Evolutionary conservation across 2,797 vertebrate genomes (phyloP).

Genomic region (Sus cebifrons): DNA sequence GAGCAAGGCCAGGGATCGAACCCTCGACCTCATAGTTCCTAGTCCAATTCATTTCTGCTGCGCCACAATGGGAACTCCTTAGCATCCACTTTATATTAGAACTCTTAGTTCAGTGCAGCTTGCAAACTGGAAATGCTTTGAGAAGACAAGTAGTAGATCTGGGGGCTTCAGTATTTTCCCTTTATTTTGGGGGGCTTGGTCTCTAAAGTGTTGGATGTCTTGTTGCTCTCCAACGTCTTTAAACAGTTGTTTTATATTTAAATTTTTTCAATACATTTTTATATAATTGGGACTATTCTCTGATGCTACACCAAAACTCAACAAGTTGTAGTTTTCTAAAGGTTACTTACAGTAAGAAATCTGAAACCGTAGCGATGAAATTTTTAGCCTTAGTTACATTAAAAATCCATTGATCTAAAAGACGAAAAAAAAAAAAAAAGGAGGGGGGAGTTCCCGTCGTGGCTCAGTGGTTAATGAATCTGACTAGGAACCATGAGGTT

Average conservation of each 20-base stretch:
- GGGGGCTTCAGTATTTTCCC: background rate
- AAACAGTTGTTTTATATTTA: slow-evolving; percentile 30
- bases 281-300: background rate
- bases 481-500: too few species aligned
- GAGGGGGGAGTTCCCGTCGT: too few species aligned
- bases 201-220: background rate
- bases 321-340: slow-evolving; percentile 23
- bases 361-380: background rate
- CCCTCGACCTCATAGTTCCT: too few species aligned
- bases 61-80: too few species aligned
- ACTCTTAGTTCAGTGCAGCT: background rate
- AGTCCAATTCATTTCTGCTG: too few species aligned
- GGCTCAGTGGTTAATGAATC: too few species aligned
- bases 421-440: too few species aligned
- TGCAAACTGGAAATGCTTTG: slow-evolving; percentile 34
- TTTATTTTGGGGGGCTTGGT: background rate
- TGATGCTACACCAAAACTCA: slow-evolving; percentile 7
- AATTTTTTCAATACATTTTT: background rate
- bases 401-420: background rate
- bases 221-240: background rate
- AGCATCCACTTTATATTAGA: background rate
- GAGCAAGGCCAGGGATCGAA: too few species aligned
- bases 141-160: background rate
- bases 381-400: slow-evolving; percentile 14
- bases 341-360: background rate